phyloP scores from a whole-genome alignment of 1,140 invertebrate genomes.

The Orchestia grillus region DNA sequence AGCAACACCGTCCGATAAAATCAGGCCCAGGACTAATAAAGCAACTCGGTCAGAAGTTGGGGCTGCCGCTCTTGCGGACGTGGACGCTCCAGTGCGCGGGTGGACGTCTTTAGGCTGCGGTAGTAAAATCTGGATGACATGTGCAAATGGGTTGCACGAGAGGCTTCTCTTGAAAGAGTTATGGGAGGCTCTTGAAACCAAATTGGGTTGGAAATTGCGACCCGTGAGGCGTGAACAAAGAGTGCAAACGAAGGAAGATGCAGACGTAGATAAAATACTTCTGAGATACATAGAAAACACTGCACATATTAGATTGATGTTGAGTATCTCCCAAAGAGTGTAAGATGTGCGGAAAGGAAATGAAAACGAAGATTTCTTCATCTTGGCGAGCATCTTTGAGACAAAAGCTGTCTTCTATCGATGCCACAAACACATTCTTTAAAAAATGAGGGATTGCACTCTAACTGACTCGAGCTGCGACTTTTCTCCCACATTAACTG shows the following conservation, averaged over 20 bases:
- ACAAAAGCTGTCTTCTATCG: neutral
- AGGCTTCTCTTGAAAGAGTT: neutral
- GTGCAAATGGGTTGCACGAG: neutral
- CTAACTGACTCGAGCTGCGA: neutral
- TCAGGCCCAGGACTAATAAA: slow-evolving; percentile 43
- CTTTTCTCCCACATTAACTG: neutral
- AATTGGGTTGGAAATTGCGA: neutral
- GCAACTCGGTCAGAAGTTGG: slow-evolving; percentile 10
- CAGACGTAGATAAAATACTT: neutral
- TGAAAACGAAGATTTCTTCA: neutral
- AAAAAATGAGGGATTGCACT: neutral
- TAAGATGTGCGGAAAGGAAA: neutral
- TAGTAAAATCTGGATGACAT: slow-evolving; percentile 9
- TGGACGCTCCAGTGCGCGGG: neutral
- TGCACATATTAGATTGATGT: neutral
- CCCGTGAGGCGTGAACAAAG: neutral
- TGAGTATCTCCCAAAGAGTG: neutral
- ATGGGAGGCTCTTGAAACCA: neutral
- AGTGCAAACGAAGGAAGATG: neutral
- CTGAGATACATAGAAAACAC: neutral
- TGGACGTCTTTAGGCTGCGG: neutral
- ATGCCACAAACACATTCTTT: neutral
- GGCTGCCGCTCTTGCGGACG: too few relatives aligned
- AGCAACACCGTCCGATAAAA: neutral
- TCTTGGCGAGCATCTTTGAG: neutral